Evolutionary conservation across 1,140 invertebrate species (phyloP).

Genomic region (Frieseomelitta varia): DNA sequence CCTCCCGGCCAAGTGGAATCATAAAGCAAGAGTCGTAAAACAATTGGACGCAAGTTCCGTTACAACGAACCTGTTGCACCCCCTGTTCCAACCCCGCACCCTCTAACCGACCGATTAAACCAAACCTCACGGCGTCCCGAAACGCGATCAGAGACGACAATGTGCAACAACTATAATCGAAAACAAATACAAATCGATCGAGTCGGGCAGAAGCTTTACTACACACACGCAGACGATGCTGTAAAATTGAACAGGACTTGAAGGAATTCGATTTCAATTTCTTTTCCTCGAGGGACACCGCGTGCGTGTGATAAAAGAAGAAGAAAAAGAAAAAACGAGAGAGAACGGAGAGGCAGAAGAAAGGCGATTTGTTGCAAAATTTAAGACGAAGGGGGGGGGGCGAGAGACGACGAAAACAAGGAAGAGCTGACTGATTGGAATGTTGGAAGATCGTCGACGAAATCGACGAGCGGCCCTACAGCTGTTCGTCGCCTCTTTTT

Average conservation of each 20-base stretch:
- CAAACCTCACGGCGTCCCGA: background rate
- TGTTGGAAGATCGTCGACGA: conserved; percentile 60
- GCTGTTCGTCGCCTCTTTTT: conserved; percentile 32
- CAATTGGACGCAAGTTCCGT: background rate
- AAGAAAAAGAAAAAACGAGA: background rate
- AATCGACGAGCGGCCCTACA: conserved; percentile 48
- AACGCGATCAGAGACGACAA: too few species aligned
- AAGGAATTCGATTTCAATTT: background rate
- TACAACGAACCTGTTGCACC: background rate
- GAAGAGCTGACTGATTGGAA: conserved; percentile 52
- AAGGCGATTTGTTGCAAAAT: conserved; percentile 64
- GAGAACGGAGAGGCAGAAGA: conserved; percentile 21
- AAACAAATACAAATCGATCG: background rate
- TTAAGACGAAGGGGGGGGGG: conserved; percentile 51
- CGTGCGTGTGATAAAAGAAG: background rate
- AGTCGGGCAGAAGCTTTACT: too few species aligned
- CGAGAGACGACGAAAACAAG: conserved; percentile 6
- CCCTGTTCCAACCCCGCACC: too few species aligned
- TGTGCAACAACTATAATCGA: too few species aligned
- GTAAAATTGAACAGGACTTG: conserved; percentile 22
- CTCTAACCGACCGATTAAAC: background rate
- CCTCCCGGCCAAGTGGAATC: background rate
- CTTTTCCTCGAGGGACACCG: background rate
- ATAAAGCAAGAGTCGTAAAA: background rate
- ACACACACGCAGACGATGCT: background rate